Base-by-base conservation (phyloP, 2,113 vertebrate genomes). In the Ibidorhyncha struthersii region DNA sequence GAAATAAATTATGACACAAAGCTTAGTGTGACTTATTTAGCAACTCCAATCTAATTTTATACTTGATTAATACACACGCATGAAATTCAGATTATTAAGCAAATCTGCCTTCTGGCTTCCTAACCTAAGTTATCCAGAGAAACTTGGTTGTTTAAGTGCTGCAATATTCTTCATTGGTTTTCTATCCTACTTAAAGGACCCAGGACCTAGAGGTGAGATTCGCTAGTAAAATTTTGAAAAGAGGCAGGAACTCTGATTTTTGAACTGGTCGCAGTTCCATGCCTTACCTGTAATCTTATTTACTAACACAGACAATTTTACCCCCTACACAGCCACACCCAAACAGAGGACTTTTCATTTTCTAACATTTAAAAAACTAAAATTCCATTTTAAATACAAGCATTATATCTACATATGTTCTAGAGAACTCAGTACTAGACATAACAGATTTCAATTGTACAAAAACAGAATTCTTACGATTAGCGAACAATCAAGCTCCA, bases 261-360 rank as follows among this genome's bases (percentile, higher is more conserved):
- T 40, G 40, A 32, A 17, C 41, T 17, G 6, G 13, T 15, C 8
- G 4, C 1, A 22, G 8, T 13, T 47, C 40, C 2, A 0, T 23
- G 23, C 12, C 23, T 52, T 21, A 17, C 0, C 1, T 0, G 0
- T 3, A 0, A 5, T 34, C 29, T 26, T 13, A 34, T 9, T 62
- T 5, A 59, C 30, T 14, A 43, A 30, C 34, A 12, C 6, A 14
- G 0, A 5, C 1, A 4, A 11, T 22, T 67, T 62, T 18, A 9
- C 18, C 34, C 32, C 14, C 27, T 50, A 15, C 1, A 2, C 15
- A 53, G 27, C 12, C 7, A 3, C 18, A 21, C 52, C 23, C 23
- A n/a, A 79, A 32, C 38, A 3, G 22, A 36, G 17, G 27, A 4
- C 14, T 76, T 40, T 26, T 30, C 19, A 14, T 38, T 45, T 85